Conservation (phyloP, 2,113 vertebrate genomes). For the Coptodon bakossiorum region DNA sequence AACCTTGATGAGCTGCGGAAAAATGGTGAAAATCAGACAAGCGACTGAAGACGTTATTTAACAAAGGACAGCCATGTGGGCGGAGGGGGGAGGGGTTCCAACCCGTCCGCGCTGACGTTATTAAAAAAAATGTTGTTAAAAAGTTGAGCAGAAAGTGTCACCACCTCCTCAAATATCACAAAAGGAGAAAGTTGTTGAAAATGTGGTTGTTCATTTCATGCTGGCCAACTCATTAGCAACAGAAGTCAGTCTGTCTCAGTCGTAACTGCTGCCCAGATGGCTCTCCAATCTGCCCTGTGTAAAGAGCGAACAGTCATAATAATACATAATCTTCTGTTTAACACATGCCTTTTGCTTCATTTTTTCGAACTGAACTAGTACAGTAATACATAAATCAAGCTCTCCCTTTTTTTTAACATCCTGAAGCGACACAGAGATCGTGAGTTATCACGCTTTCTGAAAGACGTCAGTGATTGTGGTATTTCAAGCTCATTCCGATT, state of each 20-base stretch:
- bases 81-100: neutral
- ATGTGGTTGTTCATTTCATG: conserved; percentile 51
- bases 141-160: neutral
- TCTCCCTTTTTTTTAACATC: neutral
- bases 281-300: conserved; percentile 55
- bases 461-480: neutral
- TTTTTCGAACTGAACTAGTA: neutral
- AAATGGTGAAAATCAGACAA: conserved; percentile 1
- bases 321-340: conserved; percentile 52
- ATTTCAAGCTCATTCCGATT: neutral
- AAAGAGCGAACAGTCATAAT: conserved; percentile 53
- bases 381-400: conserved; percentile 20
- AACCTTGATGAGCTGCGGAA: conserved; percentile 70
- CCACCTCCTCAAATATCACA: neutral
- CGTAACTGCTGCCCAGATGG: conserved; percentile 54
- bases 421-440: neutral
- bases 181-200: conserved; percentile 1
- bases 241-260: conserved; percentile 47
- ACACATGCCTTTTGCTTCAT: conserved; percentile 51
- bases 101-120: neutral
- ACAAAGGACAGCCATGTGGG: neutral
- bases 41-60: conserved; percentile 3
- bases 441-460: neutral
- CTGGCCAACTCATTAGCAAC: conserved; percentile 47
- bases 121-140: neutral